A percentile compares a stretch with the other conserved stretches of the same genome.
Conservation (phyloP, 1,140 invertebrate species). For the Calliopsis andreniformis region DNA sequence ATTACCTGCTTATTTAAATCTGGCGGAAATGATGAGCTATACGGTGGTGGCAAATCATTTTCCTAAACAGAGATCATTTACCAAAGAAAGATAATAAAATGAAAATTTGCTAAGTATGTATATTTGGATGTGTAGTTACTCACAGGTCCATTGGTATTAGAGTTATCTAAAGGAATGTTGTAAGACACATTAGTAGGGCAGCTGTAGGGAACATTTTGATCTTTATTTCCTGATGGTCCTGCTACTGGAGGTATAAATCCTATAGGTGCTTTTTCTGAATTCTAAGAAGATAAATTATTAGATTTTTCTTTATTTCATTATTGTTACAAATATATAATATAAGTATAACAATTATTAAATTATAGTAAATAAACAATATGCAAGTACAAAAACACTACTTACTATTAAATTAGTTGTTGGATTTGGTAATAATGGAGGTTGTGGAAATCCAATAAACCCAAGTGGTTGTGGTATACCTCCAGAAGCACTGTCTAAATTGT, state of each 20-base stretch:
- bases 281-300: conserved; percentile 49
- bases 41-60: conserved; percentile 80
- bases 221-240: conserved; percentile 69
- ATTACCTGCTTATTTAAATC: conserved; percentile 80
- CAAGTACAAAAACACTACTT: background rate
- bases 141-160: conserved; percentile 78
- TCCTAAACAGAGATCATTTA: conserved; percentile 74
- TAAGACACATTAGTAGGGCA: conserved; percentile 85
- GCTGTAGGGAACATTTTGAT: conserved; percentile 76
- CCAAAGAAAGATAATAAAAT: conserved; percentile 25
- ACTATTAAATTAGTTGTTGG: conserved; percentile 57
- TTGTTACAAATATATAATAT: conserved; percentile 38
- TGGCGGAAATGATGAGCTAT: conserved; percentile 78
- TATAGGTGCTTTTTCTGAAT: conserved; percentile 75
- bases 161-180: conserved; percentile 84
- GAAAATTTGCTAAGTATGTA: background rate
- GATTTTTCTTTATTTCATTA: background rate
- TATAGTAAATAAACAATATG: background rate
- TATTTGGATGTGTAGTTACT: conserved; percentile 59
- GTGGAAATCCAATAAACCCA: conserved; percentile 90
- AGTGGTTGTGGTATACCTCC: conserved; percentile 84
- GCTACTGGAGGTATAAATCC: conserved; percentile 80
- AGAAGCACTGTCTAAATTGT: conserved; percentile 83
- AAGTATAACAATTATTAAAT: background rate
- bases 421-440: conserved; percentile 84